A percentile compares a stretch with the other conserved stretches of the same genome.
Conservation (phyloP, 2,797 vertebrate genomes). For the Cryptoprocta ferox region DNA sequence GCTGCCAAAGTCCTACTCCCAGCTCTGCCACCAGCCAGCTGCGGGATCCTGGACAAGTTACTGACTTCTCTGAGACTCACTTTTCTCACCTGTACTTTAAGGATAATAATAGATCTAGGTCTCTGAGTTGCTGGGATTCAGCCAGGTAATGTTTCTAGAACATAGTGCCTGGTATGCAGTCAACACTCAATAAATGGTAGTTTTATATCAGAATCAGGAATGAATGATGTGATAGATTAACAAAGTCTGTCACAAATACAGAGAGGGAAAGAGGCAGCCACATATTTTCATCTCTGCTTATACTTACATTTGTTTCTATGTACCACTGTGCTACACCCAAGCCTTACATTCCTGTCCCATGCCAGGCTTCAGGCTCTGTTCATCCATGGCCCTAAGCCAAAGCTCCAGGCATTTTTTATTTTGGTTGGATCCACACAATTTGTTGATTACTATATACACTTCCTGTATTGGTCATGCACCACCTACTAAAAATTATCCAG, state of each 20-base stretch:
- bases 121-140: background rate
- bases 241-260: background rate
- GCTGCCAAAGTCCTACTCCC: background rate
- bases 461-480: background rate
- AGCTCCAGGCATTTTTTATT: background rate
- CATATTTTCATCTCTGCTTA: background rate
- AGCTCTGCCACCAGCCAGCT: background rate
- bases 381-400: background rate
- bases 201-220: background rate
- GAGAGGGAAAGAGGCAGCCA: background rate
- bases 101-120: background rate
- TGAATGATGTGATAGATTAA: background rate
- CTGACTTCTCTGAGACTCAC: background rate
- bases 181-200: background rate
- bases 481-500: background rate
- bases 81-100: background rate
- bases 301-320: background rate
- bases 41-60: background rate
- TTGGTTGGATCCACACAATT: constrained; percentile 6
- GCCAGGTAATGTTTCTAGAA: background rate
- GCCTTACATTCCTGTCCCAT: background rate
- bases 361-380: background rate
- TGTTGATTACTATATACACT: background rate
- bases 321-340: background rate
- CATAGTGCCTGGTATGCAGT: background rate